phyloP scores from a whole-genome alignment of 2,888 invertebrate species.

The Noctua fimbriata region DNA sequence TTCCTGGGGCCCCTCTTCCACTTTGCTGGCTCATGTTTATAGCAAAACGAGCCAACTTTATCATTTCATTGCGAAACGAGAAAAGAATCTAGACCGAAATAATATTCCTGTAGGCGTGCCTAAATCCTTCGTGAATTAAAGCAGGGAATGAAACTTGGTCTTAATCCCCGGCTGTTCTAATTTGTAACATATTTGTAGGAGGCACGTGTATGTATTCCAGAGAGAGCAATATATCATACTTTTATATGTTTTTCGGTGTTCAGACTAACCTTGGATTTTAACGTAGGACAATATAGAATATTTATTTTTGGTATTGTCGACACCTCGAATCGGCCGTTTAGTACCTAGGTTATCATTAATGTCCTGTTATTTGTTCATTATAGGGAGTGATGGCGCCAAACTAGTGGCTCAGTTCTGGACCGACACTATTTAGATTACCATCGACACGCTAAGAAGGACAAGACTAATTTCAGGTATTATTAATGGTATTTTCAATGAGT shows the following conservation, averaged over 20 bases:
- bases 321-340: neutral
- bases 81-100: neutral
- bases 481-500: neutral
- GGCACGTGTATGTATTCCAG: conserved; percentile 16
- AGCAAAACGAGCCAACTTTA: neutral
- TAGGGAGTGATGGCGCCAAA: too few species aligned
- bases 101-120: neutral
- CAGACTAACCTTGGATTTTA: conserved; percentile 14
- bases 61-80: neutral
- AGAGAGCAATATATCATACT: conserved; percentile 38
- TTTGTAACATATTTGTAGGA: conserved; percentile 33
- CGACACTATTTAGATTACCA: too few species aligned
- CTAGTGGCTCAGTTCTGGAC: too few species aligned
- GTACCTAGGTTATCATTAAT: neutral
- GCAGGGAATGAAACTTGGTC: conserved; percentile 17
- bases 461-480: neutral
- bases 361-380: too few species aligned
- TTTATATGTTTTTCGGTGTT: conserved; percentile 29
- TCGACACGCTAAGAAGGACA: too few species aligned
- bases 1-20: too few species aligned
- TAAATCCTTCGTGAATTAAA: conserved; percentile 15
- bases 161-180: conserved; percentile 27
- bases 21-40: neutral
- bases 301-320: neutral
- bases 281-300: neutral